Conservation (phyloP, 2,888 invertebrate species). For the Dastarcus helophoroides region DNA sequence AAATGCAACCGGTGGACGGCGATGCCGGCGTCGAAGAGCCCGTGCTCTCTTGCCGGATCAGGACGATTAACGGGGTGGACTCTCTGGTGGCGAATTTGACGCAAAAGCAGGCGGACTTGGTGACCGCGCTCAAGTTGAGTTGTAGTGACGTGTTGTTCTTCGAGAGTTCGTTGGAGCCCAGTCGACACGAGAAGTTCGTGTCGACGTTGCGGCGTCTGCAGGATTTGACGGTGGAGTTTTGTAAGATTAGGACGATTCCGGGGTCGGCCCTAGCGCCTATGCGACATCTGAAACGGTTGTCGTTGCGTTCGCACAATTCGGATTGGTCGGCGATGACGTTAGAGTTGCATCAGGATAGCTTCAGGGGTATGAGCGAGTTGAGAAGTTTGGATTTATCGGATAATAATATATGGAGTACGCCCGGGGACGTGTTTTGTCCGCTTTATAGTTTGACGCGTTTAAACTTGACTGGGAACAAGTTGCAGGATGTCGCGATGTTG, state of each 20-base stretch:
- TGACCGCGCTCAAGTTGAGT: slow-evolving; percentile 55
- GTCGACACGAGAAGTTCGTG: slow-evolving; percentile 40
- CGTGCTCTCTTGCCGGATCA: slow-evolving; percentile 55
- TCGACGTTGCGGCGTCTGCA: slow-evolving; percentile 52
- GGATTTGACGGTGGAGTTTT: slow-evolving; percentile 60
- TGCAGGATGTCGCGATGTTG: slow-evolving; percentile 65
- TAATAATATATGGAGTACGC: slow-evolving; percentile 67
- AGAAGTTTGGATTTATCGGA: slow-evolving; percentile 58
- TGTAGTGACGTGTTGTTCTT: slow-evolving; percentile 66
- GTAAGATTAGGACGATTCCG: slow-evolving; percentile 65
- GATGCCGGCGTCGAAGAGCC: slow-evolving; percentile 42
- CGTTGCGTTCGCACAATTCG: slow-evolving; percentile 62
- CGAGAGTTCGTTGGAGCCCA: slow-evolving; percentile 53
- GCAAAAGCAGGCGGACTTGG: slow-evolving; percentile 54
- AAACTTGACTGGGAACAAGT: slow-evolving; percentile 64
- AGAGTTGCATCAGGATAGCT: slow-evolving; percentile 60
- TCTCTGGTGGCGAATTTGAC: slow-evolving; percentile 58
- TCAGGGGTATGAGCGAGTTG: slow-evolving; percentile 56
- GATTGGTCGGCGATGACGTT: slow-evolving; percentile 72
- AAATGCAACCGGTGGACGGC: slow-evolving; percentile 46
- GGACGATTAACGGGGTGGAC: slow-evolving; percentile 60
- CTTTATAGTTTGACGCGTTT: slow-evolving; percentile 55
- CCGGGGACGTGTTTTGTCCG: slow-evolving; percentile 61
- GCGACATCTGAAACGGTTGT: slow-evolving; percentile 52
- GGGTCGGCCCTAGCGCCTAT: slow-evolving; percentile 57